Evolutionary conservation across 2,888 invertebrate genomes (phyloP).

Genomic region (Oligia latruncula): DNA sequence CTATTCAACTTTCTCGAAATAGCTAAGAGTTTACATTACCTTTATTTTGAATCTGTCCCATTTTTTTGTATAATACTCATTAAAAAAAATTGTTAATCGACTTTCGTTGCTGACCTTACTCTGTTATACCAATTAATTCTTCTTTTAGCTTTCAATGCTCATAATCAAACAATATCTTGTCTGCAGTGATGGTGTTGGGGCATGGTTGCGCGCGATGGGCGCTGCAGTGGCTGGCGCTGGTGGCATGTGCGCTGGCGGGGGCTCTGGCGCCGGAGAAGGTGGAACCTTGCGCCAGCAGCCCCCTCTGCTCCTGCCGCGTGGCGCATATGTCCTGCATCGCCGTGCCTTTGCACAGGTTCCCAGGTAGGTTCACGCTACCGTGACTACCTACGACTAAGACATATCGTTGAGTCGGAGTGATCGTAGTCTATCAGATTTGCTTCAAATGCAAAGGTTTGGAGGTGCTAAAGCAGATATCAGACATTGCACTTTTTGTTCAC

Average conservation of each 20-base stretch:
- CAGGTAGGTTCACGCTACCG: constrained; percentile 85
- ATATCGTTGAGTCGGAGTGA: neutral
- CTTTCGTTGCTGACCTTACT: neutral
- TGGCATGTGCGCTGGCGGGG: constrained; percentile 83
- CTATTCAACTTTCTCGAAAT: neutral
- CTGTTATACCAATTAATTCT: neutral
- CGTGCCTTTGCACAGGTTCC: constrained; percentile 93
- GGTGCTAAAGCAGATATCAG: neutral
- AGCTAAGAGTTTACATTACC: neutral
- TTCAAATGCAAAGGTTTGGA: neutral
- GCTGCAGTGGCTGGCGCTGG: constrained; percentile 84
- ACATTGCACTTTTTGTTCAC: neutral
- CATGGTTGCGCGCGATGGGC: constrained; percentile 82
- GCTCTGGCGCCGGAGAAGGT: constrained; percentile 85
- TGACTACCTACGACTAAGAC: no score
- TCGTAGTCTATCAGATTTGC: neutral
- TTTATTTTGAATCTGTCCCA: neutral
- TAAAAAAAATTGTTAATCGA: no score
- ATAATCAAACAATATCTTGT: constrained; percentile 17
- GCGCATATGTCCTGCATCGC: constrained; percentile 93
- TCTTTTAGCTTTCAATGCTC: neutral
- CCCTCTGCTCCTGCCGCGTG: constrained; percentile 92
- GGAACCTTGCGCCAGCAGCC: constrained; percentile 92
- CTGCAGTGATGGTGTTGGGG: constrained; percentile 87
- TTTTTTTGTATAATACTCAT: neutral